These are phyloP conservation scores for Urocynchramus pylzowi DNA, from an alignment of 2,113 vertebrate species.

Conservation along the genomic window DNA sequence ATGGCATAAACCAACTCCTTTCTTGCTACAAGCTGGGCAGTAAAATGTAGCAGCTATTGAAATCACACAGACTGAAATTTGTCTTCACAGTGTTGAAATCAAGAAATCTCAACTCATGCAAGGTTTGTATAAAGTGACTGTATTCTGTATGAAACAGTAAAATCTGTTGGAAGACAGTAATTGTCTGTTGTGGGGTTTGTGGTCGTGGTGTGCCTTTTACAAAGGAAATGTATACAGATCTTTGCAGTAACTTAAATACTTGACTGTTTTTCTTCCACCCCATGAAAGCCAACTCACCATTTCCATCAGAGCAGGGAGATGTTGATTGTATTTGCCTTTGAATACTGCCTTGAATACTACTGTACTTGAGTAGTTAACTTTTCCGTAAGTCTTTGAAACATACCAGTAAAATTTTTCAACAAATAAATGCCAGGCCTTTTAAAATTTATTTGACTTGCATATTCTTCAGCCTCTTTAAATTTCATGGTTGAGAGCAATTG, in stretches of 20 bases:
- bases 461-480: background rate
- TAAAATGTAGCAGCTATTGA: background rate
- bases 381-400: background rate
- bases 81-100: background rate
- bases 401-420: background rate
- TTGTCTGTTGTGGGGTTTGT: background rate
- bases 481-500: slow-evolving; percentile 2
- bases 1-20: background rate
- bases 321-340: background rate
- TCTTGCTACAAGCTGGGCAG: background rate
- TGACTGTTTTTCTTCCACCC: background rate
- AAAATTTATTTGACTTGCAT: slow-evolving; percentile 4
- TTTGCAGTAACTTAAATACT: background rate
- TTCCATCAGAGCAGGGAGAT: background rate
- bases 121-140: background rate
- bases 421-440: background rate
- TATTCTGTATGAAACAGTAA: background rate
- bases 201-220: background rate
- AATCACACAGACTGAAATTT: background rate
- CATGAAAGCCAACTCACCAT: background rate
- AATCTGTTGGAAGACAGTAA: background rate
- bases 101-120: background rate
- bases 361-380: background rate
- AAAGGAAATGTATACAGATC: background rate
- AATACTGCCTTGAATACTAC: background rate